A percentile compares a stretch with the other conserved stretches of the same genome.
Evolutionary conservation across 1,140 invertebrate species (phyloP).

Genomic region (Plodia interpunctella): DNA sequence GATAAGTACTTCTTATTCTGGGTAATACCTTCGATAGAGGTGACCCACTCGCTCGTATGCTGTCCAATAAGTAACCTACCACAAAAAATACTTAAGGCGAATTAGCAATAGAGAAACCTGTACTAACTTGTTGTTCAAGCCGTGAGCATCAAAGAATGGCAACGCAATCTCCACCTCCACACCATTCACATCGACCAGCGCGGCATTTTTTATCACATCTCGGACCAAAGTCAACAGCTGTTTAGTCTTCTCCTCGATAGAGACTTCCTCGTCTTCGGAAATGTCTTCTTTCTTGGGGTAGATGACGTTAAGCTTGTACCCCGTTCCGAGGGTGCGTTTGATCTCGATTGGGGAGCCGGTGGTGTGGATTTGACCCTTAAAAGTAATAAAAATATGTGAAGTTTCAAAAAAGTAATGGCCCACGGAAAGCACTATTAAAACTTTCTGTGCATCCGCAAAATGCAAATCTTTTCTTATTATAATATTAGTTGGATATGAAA

Average conservation of each 20-base stretch:
- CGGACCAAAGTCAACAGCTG: constrained; percentile 59
- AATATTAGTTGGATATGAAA: too few relatives aligned
- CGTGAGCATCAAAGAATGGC: constrained; percentile 75
- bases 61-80: too few relatives aligned
- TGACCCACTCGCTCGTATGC: too few relatives aligned
- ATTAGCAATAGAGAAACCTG: not conserved
- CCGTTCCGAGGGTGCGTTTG: constrained; percentile 86
- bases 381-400: constrained; percentile 37
- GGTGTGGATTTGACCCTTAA: constrained; percentile 79
- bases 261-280: constrained; percentile 24
- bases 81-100: too few relatives aligned
- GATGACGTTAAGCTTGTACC: constrained; percentile 83
- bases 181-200: constrained; percentile 56
- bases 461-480: too few relatives aligned
- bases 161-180: constrained; percentile 69
- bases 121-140: constrained; percentile 76
- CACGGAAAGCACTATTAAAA: too few relatives aligned
- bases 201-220: constrained; percentile 69
- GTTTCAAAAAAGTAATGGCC: too few relatives aligned
- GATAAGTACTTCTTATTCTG: too few relatives aligned
- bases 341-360: constrained; percentile 83
- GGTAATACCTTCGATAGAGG: too few relatives aligned
- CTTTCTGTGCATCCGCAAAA: too few relatives aligned
- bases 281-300: constrained; percentile 40
- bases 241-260: constrained; percentile 58